These are phyloP conservation scores for Latheticus oryzae DNA, from an alignment of 2,888 invertebrate genomes.

Conservation along the genomic window DNA sequence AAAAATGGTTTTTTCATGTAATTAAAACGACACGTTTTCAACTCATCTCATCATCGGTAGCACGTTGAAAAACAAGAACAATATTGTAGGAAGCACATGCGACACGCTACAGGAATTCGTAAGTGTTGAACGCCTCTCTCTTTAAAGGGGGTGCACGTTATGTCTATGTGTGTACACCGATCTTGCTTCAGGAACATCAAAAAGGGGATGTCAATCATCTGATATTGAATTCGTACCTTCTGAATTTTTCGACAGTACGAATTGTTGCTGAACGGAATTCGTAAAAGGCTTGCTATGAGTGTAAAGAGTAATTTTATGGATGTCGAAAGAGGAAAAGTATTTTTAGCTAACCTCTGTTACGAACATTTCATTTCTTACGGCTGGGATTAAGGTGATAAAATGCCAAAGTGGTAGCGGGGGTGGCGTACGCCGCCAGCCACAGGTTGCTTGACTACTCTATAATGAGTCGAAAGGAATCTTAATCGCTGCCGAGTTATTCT, in stretches of 20 bases:
- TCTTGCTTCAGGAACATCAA: slow-evolving; percentile 55
- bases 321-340: slow-evolving; percentile 4
- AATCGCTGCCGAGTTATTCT: neutral
- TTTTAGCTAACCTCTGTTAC: slow-evolving; percentile 5
- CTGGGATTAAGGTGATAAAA: slow-evolving; percentile 28
- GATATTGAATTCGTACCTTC: slow-evolving; percentile 59
- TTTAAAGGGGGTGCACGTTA: slow-evolving; percentile 23
- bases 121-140: slow-evolving; percentile 16
- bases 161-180: slow-evolving; percentile 37
- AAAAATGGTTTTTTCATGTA: slow-evolving; percentile 11
- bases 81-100: slow-evolving; percentile 25
- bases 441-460: slow-evolving; percentile 14
- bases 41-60: too few relatives aligned
- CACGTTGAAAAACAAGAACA: slow-evolving; percentile 38
- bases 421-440: slow-evolving; percentile 11
- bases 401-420: neutral
- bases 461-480: slow-evolving; percentile 17
- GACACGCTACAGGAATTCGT: slow-evolving; percentile 33
- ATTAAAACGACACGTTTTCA: slow-evolving; percentile 13
- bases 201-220: slow-evolving; percentile 62
- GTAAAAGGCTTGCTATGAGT: slow-evolving; percentile 46
- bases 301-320: slow-evolving; percentile 46
- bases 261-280: slow-evolving; percentile 56
- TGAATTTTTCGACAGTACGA: slow-evolving; percentile 52
- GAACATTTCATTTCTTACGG: slow-evolving; percentile 17